Evolutionary conservation across 92 coral and sea anemone species (phyloP).

Genomic region (Umimayanthus chanpuru): DNA sequence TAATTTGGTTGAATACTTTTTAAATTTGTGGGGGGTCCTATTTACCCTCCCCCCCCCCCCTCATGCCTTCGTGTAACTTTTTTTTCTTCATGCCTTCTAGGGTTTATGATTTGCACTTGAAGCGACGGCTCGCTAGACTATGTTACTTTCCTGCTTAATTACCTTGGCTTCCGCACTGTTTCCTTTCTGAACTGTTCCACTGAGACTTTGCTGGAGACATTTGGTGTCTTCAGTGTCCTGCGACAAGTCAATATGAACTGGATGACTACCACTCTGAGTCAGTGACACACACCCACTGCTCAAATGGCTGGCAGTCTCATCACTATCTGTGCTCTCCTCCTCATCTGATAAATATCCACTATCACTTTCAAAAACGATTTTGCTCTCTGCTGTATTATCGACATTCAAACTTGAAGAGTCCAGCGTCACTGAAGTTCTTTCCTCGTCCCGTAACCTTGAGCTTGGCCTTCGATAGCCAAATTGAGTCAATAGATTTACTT

Average conservation of each 20-base stretch:
- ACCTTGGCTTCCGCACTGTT: constrained; percentile 64
- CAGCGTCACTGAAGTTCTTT: not conserved
- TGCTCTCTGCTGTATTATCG: not conserved
- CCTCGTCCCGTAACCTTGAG: not conserved
- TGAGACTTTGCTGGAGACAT: constrained; percentile 20
- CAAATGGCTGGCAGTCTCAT: not conserved
- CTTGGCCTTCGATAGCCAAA: constrained; percentile 13
- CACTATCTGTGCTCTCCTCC: constrained; percentile 72
- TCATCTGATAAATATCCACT: constrained; percentile 85
- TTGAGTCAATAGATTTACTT: not conserved
- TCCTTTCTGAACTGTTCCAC: constrained; percentile 25
- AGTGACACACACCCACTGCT: constrained; percentile 29
- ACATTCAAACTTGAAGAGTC: not conserved
- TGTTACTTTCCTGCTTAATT: not conserved
- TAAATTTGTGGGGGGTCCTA: too few relatives aligned
- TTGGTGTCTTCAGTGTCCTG: constrained; percentile 15
- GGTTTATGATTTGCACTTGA: not conserved
- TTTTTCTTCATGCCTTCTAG: too few relatives aligned
- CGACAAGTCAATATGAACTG: constrained; percentile 14
- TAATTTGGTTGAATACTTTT: too few relatives aligned
- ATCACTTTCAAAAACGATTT: constrained; percentile 55
- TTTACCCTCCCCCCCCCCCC: too few relatives aligned
- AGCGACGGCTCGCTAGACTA: not conserved
- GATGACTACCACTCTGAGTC: constrained; percentile 10
- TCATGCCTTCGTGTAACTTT: too few relatives aligned